Evolutionary conservation across 2,797 vertebrate genomes (phyloP).

Genomic region (Tangara arthus): DNA sequence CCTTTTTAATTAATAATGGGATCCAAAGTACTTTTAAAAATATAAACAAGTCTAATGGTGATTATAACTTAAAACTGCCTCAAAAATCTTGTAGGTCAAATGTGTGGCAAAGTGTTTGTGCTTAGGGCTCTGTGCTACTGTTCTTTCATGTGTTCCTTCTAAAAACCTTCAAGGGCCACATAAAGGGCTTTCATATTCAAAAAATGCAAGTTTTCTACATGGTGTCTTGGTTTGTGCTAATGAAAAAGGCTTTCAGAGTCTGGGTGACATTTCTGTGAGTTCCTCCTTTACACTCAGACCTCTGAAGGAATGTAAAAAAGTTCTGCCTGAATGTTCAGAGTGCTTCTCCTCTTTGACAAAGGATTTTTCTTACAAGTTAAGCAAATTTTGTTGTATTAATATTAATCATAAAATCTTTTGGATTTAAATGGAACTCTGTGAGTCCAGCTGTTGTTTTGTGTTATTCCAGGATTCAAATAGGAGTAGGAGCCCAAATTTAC

Average conservation of each 20-base stretch:
- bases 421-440: not conserved
- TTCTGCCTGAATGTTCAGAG: not conserved
- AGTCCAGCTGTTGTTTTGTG: not conserved
- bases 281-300: not conserved
- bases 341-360: not conserved
- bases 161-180: not conserved
- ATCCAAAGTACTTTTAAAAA: conserved; percentile 49
- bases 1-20: conserved; percentile 44
- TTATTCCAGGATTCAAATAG: not conserved
- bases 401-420: not conserved
- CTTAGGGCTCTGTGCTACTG: not conserved
- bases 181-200: not conserved
- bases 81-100: not conserved
- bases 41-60: not conserved
- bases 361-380: not conserved
- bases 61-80: not conserved
- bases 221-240: not conserved
- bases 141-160: not conserved
- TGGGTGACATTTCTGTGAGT: not conserved
- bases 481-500: not conserved
- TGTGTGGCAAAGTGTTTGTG: not conserved
- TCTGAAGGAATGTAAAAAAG: not conserved
- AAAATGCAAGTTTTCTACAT: not conserved
- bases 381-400: not conserved
- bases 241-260: not conserved